phyloP scores from a whole-genome alignment of 2,113 vertebrate species.

The Hippoglossus stenolepis region DNA sequence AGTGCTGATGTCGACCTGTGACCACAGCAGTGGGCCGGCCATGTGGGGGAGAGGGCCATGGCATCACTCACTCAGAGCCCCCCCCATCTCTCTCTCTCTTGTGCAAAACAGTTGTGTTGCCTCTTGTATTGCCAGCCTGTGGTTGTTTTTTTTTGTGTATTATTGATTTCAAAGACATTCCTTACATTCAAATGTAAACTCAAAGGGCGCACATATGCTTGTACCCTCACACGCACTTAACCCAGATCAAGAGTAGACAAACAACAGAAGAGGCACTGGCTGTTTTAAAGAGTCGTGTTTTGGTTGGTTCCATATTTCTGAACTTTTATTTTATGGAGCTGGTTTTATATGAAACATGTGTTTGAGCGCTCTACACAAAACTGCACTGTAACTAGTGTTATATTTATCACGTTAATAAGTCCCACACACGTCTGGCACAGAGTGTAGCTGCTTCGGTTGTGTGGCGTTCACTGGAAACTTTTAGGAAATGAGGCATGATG shows the following conservation, averaged over 20 bases:
- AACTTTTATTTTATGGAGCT: conserved; percentile 3
- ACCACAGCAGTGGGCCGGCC: conserved; percentile 65
- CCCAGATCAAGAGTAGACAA: background rate
- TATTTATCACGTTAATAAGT: conserved; percentile 62
- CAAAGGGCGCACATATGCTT: conserved; percentile 13
- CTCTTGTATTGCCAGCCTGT: conserved; percentile 5
- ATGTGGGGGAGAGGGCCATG: conserved; percentile 46
- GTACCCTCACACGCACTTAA: background rate
- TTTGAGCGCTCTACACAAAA: conserved; percentile 3
- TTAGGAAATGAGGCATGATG: conserved; percentile 69
- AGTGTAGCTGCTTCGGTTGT: conserved; percentile 22
- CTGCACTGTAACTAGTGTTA: conserved; percentile 31
- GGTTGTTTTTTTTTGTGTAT: background rate
- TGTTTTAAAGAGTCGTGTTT: conserved; percentile 2
- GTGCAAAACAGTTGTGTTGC: background rate
- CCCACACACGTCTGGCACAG: conserved; percentile 59
- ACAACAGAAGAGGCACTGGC: conserved; percentile 2
- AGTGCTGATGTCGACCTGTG: conserved; percentile 63
- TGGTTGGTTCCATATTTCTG: conserved; percentile 10
- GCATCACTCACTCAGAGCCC: conserved; percentile 41
- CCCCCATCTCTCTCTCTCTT: conserved; percentile 6
- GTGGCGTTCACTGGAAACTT: conserved; percentile 38
- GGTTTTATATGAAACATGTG: conserved; percentile 56
- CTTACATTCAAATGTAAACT: conserved; percentile 38
- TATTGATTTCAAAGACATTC: conserved; percentile 54